Conservation (phyloP, 2,797 vertebrate genomes). For the Crenuchus spilurus region DNA sequence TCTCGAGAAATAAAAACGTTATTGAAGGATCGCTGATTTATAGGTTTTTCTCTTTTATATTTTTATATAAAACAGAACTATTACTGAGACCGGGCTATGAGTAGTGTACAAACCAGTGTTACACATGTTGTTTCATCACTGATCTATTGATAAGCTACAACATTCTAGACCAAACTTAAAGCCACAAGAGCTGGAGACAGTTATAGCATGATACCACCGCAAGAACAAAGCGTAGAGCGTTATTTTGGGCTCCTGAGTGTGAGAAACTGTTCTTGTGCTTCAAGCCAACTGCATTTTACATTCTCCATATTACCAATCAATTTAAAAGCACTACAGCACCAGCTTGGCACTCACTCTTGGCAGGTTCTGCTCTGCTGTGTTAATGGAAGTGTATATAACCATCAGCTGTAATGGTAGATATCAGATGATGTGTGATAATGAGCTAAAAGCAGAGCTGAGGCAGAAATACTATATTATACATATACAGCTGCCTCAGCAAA, state of each 20-base stretch:
- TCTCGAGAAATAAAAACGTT: too few species aligned
- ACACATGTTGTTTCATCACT: too few species aligned
- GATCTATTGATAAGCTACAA: not conserved
- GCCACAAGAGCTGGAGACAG: not conserved
- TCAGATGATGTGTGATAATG: not conserved
- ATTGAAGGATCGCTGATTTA: too few species aligned
- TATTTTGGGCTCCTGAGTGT: slow-evolving; percentile 1
- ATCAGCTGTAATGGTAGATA: not conserved
- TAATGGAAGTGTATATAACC: not conserved
- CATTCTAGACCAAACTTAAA: not conserved
- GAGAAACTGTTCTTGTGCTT: slow-evolving; percentile 1
- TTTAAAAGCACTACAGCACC: not conserved
- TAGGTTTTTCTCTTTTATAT: too few species aligned
- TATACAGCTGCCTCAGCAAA: too few species aligned
- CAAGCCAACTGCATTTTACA: slow-evolving; percentile 10
- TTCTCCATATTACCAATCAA: not conserved
- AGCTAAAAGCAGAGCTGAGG: not conserved
- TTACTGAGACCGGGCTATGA: too few species aligned
- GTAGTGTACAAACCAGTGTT: too few species aligned
- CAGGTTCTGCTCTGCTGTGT: not conserved
- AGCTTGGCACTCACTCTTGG: not conserved
- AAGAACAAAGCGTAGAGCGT: too few species aligned
- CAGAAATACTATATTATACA: too few species aligned
- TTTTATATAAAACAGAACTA: too few species aligned
- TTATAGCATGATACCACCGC: not conserved